Percentiles rank a stretch among this genome's conserved stretches.
These are phyloP conservation scores for Synaphobranchus kaupii DNA, from an alignment of 2,797 vertebrate species.

Conservation along the genomic window DNA sequence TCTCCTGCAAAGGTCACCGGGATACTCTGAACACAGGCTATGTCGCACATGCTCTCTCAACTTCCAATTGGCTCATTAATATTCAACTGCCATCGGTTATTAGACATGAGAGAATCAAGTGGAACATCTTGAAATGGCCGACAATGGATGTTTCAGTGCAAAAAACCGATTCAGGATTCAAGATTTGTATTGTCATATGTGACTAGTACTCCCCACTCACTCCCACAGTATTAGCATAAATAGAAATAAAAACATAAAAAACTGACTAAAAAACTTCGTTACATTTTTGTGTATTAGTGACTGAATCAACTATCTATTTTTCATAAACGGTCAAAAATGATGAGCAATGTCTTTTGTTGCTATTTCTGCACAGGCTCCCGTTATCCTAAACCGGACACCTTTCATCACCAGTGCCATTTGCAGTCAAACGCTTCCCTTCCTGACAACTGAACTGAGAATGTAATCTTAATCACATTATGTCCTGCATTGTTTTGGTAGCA, in stretches of 20 bases:
- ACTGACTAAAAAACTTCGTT: neutral
- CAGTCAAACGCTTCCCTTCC: neutral
- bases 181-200: too few relatives aligned
- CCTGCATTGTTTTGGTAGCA: constrained; percentile 4
- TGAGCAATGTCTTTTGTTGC: neutral
- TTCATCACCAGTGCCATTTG: neutral
- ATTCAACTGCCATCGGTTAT: neutral
- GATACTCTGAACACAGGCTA: neutral
- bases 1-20: constrained; percentile 46
- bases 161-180: neutral
- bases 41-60: too few relatives aligned
- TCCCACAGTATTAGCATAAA: too few relatives aligned
- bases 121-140: neutral
- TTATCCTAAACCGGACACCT: neutral
- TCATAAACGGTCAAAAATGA: neutral
- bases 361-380: neutral
- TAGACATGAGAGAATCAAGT: neutral
- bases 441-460: constrained; percentile 2
- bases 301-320: neutral
- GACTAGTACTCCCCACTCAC: too few relatives aligned
- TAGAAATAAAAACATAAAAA: neutral
- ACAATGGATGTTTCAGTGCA: neutral
- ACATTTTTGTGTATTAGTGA: neutral
- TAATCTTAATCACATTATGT: constrained; percentile 17
- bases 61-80: neutral